phyloP scores from a whole-genome alignment of 1,140 invertebrate genomes.

The Drosophila pallidifrons region DNA sequence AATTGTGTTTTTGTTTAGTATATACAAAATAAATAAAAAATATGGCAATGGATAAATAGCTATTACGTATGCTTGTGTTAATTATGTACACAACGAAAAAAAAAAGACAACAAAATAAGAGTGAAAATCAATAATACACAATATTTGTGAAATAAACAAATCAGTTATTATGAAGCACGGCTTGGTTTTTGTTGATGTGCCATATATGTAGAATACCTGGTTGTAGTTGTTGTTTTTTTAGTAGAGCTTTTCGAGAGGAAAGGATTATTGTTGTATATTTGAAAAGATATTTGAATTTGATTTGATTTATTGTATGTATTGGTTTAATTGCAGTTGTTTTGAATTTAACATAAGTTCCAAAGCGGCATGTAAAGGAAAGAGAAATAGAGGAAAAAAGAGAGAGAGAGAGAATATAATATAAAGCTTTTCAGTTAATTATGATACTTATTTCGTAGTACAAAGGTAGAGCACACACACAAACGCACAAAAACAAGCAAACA shows the following conservation, averaged over 20 bases:
- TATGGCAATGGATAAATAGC: conserved; percentile 1
- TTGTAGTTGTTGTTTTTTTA: conserved; percentile 81
- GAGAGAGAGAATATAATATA: conserved; percentile 28
- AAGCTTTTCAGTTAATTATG: conserved; percentile 29
- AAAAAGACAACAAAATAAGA: not conserved
- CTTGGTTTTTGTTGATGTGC: conserved; percentile 12
- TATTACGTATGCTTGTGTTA: conserved; percentile 15
- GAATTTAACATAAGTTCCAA: conserved; percentile 40
- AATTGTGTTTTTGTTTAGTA: conserved; percentile 4
- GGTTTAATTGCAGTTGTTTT: conserved; percentile 55
- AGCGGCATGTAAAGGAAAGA: conserved; percentile 65
- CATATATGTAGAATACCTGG: conserved; percentile 67
- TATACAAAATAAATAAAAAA: not conserved
- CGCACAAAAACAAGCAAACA: conserved; percentile 8
- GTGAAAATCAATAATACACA: conserved; percentile 28
- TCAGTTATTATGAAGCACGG: conserved; percentile 19
- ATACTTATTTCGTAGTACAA: conserved; percentile 24
- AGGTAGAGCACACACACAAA: conserved; percentile 9
- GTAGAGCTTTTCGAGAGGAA: conserved; percentile 69
- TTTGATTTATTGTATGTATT: conserved; percentile 28
- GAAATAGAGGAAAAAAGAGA: conserved; percentile 48
- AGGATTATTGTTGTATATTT: conserved; percentile 37
- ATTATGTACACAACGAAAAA: conserved; percentile 5
- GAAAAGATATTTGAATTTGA: conserved; percentile 31
- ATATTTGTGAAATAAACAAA: conserved; percentile 18